Conservation (phyloP, 2,113 vertebrate species). For the Pelvicachromis taeniatus region DNA sequence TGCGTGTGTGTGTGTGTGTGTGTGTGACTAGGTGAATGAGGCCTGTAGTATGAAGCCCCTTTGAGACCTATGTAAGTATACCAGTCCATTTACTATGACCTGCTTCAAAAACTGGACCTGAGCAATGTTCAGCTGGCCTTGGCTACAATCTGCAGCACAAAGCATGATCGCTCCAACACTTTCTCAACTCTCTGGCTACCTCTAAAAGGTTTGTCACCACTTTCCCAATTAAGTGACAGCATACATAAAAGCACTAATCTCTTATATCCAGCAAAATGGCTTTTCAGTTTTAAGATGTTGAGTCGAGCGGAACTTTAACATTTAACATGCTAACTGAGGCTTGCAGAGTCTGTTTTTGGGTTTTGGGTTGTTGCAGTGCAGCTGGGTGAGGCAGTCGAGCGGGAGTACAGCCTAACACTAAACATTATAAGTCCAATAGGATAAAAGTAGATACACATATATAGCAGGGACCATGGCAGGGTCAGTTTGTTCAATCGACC, state of each 20-base stretch:
- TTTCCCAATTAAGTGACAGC: background rate
- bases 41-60: background rate
- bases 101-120: background rate
- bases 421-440: background rate
- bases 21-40: background rate
- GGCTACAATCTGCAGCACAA: background rate
- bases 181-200: background rate
- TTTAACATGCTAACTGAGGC: no score
- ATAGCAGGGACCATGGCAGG: background rate
- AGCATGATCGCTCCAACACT: background rate
- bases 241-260: background rate
- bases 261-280: background rate
- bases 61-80: background rate
- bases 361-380: background rate
- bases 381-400: background rate
- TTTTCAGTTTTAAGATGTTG: background rate
- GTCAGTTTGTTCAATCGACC: background rate
- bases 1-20: background rate
- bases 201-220: rapidly evolving
- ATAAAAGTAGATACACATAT: background rate
- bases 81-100: rapidly evolving
- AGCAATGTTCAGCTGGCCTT: background rate
- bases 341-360: no score
- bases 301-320: rapidly evolving
- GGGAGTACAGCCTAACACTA: background rate